Conservation (phyloP, 2,113 vertebrate species). For the Heterochromis multidens region DNA sequence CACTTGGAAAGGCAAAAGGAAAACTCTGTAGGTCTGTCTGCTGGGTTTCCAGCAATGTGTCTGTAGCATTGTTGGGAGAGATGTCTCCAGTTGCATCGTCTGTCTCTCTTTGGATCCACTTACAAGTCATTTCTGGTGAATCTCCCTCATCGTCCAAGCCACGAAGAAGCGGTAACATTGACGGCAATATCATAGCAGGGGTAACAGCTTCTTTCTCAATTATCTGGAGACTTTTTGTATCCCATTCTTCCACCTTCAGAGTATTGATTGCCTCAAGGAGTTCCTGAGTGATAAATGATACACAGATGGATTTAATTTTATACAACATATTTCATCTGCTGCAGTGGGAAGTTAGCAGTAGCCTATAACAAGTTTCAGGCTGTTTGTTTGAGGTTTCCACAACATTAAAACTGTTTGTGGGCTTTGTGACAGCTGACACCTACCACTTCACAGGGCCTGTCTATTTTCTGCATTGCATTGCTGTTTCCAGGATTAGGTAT, state of each 20-base stretch:
- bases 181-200: background rate
- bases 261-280: constrained; percentile 34
- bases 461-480: constrained; percentile 74
- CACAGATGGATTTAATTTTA: background rate
- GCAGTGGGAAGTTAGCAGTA: background rate
- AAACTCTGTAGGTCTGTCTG: background rate
- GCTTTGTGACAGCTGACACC: background rate
- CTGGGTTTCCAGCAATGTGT: background rate
- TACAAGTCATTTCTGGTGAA: background rate
- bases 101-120: background rate
- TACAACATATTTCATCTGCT: background rate
- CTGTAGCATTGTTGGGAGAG: background rate
- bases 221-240: constrained; percentile 66
- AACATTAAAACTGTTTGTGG: background rate
- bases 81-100: background rate
- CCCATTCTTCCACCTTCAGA: constrained; percentile 50
- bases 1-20: constrained; percentile 46
- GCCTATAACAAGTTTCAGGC: background rate
- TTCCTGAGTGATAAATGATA: constrained; percentile 32
- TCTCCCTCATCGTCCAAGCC: background rate
- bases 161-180: background rate
- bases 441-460: constrained; percentile 47
- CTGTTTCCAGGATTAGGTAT: constrained; percentile 81
- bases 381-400: background rate
- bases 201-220: constrained; percentile 40